Evolutionary conservation across 2,888 invertebrate genomes (phyloP).

Genomic region (Parnassius glacialis): DNA sequence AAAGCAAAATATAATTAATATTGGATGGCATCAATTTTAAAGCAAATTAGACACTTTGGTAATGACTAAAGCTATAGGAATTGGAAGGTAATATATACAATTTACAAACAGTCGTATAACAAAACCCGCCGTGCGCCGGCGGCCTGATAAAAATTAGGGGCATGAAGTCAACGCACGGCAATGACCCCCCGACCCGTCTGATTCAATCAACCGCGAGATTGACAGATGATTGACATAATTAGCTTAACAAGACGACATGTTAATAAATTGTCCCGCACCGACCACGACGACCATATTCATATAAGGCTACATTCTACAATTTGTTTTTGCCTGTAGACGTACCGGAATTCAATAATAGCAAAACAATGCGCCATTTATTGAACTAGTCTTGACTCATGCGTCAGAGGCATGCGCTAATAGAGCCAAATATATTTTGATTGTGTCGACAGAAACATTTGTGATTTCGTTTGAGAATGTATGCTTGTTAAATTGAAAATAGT

Average conservation of each 20-base stretch:
- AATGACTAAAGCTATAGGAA: no score
- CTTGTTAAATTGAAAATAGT: no score
- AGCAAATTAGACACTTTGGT: no score
- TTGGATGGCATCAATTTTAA: no score
- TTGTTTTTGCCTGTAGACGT: not conserved
- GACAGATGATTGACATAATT: slow-evolving; percentile 31
- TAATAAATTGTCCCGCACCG: slow-evolving; percentile 20
- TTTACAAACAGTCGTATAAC: no score
- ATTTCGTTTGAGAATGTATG: not conserved
- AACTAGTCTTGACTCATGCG: not conserved
- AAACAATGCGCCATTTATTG: slow-evolving; percentile 7
- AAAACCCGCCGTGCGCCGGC: not conserved
- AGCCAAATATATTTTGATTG: not conserved
- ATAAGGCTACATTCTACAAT: not conserved
- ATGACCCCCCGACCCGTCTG: slow-evolving; percentile 32
- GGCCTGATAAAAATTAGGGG: slow-evolving; percentile 22
- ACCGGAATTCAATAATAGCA: slow-evolving; percentile 14
- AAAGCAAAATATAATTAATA: no score
- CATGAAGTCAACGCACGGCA: slow-evolving; percentile 23
- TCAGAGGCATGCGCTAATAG: slow-evolving; percentile 3
- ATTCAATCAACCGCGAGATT: slow-evolving; percentile 33
- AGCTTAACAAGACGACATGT: slow-evolving; percentile 26
- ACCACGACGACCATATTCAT: not conserved
- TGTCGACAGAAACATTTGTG: slow-evolving; percentile 7
- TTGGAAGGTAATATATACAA: no score